Evolutionary conservation across 2,113 vertebrate species (phyloP).

Genomic region (Ondatra zibethicus): DNA sequence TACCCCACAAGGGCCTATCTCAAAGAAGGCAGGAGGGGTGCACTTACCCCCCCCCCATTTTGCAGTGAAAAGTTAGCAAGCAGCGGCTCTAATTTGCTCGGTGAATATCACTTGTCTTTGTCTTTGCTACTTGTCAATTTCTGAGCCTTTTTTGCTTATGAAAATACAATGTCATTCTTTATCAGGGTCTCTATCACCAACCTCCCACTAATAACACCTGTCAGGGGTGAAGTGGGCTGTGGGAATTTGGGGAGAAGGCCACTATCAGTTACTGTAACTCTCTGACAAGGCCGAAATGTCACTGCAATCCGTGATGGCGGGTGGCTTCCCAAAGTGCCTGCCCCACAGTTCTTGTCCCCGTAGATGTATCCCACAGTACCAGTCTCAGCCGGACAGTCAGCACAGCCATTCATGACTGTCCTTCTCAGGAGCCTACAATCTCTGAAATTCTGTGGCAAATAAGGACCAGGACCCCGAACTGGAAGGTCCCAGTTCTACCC

Average conservation of each 20-base stretch:
- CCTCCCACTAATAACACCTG: neutral
- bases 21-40: neutral
- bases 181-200: neutral
- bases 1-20: neutral
- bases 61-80: constrained; percentile 16
- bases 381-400: neutral
- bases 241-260: neutral
- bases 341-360: neutral
- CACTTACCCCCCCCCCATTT: constrained; percentile 2
- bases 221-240: neutral
- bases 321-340: neutral
- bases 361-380: neutral
- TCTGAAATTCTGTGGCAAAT: neutral
- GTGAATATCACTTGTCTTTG: constrained; percentile 8
- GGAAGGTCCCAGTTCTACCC: neutral
- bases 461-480: neutral
- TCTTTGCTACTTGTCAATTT: neutral
- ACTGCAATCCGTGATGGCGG: neutral
- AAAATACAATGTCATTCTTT: neutral
- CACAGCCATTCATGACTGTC: neutral
- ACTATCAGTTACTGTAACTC: neutral
- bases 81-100: neutral
- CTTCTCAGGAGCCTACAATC: neutral
- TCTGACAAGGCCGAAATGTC: neutral
- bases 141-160: constrained; percentile 5